These are phyloP conservation scores for Scaptomyza reducta DNA, from an alignment of 2,888 invertebrate species.

Conservation along the genomic window DNA sequence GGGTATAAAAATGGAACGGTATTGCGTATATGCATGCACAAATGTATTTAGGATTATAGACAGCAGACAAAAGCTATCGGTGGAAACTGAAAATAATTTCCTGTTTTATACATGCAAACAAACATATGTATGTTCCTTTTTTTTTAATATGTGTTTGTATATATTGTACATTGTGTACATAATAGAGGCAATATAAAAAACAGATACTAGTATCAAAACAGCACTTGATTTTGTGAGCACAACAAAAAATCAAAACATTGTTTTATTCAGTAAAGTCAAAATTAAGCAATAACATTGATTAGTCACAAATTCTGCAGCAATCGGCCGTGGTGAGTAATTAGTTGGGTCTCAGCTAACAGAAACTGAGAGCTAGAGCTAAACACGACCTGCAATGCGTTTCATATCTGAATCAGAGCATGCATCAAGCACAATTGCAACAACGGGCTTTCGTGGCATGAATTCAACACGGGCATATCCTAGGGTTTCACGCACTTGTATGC, in stretches of 20 bases:
- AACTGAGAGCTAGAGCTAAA: slow-evolving; percentile 32
- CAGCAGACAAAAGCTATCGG: slow-evolving; percentile 41
- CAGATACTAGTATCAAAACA: slow-evolving; percentile 5
- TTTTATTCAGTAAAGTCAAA: slow-evolving; percentile 32
- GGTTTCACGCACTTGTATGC: too few species aligned
- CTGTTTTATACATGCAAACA: slow-evolving; percentile 52
- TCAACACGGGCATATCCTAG: too few species aligned
- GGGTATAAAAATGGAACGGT: not conserved
- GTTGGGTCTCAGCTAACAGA: slow-evolving; percentile 38
- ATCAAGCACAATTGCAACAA: too few species aligned
- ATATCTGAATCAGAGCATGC: too few species aligned
- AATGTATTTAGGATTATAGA: not conserved
- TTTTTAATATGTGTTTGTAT: not conserved
- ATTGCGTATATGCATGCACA: not conserved
- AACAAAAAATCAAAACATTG: slow-evolving; percentile 40
- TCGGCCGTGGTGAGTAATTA: slow-evolving; percentile 39
- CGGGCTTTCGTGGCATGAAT: too few species aligned
- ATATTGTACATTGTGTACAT: not conserved
- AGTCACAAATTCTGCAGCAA: slow-evolving; percentile 42
- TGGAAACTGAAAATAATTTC: slow-evolving; percentile 67
- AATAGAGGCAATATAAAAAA: slow-evolving; percentile 4
- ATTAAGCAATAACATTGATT: slow-evolving; percentile 53
- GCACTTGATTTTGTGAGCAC: slow-evolving; percentile 32
- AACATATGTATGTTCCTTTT: too few species aligned
- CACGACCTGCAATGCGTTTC: not conserved